Conservation (phyloP, 2,888 invertebrate genomes). For the Dioctria rufipes region DNA sequence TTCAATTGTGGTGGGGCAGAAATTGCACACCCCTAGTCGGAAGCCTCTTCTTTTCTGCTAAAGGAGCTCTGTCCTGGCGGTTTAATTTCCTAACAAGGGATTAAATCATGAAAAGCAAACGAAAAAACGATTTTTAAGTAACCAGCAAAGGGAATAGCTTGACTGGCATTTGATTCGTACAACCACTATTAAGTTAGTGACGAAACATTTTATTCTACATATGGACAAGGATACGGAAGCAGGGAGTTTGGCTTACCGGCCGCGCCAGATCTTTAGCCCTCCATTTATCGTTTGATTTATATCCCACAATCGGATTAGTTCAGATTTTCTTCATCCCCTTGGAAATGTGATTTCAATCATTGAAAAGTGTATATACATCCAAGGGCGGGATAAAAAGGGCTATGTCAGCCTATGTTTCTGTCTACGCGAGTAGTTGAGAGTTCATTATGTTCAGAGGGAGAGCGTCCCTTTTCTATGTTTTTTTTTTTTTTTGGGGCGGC, state of each 20-base stretch:
- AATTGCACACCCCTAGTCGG: not conserved
- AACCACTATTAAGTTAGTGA: not conserved
- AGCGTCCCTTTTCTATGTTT: not conserved
- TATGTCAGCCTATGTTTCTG: not conserved
- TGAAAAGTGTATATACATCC: conserved; percentile 16
- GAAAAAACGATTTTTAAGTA: conserved; percentile 7
- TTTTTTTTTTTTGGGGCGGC: not conserved
- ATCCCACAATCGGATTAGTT: conserved; percentile 58
- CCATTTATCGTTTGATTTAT: conserved; percentile 54
- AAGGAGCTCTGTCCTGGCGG: not conserved
- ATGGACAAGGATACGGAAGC: not conserved
- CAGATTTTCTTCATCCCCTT: conserved; percentile 36
- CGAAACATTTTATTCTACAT: not conserved
- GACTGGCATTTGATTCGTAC: not conserved
- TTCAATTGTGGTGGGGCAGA: conserved; percentile 6
- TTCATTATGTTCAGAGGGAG: not conserved
- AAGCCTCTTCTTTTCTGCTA: not conserved
- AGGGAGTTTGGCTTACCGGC: conserved; percentile 4
- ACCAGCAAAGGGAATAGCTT: not conserved
- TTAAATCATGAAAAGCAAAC: conserved; percentile 3
- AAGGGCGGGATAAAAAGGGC: conserved; percentile 34
- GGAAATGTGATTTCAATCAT: conserved; percentile 51
- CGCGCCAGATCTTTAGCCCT: conserved; percentile 9
- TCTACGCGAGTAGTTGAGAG: not conserved
- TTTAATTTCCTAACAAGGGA: conserved; percentile 22